Evolutionary conservation across 1,140 invertebrate species (phyloP), one percentile per base, ranked within the genome.

Genomic region (Drosophila repletoides): DNA sequence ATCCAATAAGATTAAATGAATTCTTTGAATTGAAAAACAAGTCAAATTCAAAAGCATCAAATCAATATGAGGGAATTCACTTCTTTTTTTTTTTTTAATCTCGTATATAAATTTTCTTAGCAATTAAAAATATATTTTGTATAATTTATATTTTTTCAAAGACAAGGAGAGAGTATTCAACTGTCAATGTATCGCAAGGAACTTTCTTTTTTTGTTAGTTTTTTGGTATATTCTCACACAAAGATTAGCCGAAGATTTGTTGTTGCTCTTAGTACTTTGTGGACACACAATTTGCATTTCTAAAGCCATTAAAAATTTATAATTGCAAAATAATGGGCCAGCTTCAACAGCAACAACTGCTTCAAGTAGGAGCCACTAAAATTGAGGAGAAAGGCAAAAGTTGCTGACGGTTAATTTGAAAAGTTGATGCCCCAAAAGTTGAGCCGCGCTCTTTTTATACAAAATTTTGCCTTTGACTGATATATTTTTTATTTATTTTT

Each of bases 251-350:
- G 14, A 58, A 58, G 51, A 76, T 60, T 76, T 76, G 56, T 46
- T 26, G 24, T 55, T 59, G 31, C 29, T 40, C 31, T 60, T 75
- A 65, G 34, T 34, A 55, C 49, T 70, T 81, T 66, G 70, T 77
- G 74, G 59, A 56, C 49, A 48, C 36, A 49, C 52, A 77, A 77
- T 76, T 83, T 77, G 55, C 64, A 83, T 77, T 79, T 60, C 59
- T 45, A 73, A 79, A 61, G 70, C 65, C 52, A 72, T 84, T 84
- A 75, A 84, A 74, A 86, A 75, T 72, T 61, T 65, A 53, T 86
- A 75, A 84, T 75, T 75, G 75, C 45, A 72, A 65, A 64, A 74
- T 84, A 71, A 83, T 84, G 79, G 60, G 59, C 36, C 63, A 41
- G 45, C 19, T 17, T 3, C n/a, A 12, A 12, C 41, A 5, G 21